Base-by-base conservation (phyloP, 2,113 vertebrate species). In the Synchiropus splendidus region DNA sequence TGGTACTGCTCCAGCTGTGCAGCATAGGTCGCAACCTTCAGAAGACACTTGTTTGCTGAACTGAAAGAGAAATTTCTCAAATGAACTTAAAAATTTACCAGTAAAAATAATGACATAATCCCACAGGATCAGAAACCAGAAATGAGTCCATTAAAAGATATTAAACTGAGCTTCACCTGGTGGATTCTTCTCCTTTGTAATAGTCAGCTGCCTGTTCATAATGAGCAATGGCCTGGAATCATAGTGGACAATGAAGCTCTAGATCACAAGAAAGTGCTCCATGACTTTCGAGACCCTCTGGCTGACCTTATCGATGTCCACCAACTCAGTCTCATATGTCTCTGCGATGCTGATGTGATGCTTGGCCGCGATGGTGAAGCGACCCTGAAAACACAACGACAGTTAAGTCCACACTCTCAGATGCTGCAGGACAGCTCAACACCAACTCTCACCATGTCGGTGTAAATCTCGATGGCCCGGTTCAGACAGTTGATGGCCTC, bases 401-500 rank as follows among this genome's bases (percentile, higher is more conserved):
- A 37, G 27, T 35, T 2, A 9, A 36, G 16, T 5, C 2, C 10
- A 2, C n/a, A 16, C 5, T 15, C 3, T 31, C 6, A 33, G 6
- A 21, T 6, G 6, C 15, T 35, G 9, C 2, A 30, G 6, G n/a
- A 45, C 2, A 6, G 32, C 12, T 4, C 35, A 8, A 46, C 36
- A n/a, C 18, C 14, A 46, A 46, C 12, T n/a, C 86, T 89, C 68
- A 94, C 92, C 92, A 94, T 94, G 52, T 96, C 92, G 0, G 92
- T 96, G 70, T 96, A 96, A 51, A 96, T 96, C 77, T 96, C 92
- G 12, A 94, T 94, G 1, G 92, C 89, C 67, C 89, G 75, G 64
- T 89, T 90, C 71, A 96, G 54, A 62, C 92, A 96, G 83, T 92
- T 94, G 58, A 94, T 92, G 52, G 91, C 92, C 85, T 96, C 92